Evolutionary conservation across 1,140 invertebrate species (phyloP).

Genomic region (Drosophila repletoides): DNA sequence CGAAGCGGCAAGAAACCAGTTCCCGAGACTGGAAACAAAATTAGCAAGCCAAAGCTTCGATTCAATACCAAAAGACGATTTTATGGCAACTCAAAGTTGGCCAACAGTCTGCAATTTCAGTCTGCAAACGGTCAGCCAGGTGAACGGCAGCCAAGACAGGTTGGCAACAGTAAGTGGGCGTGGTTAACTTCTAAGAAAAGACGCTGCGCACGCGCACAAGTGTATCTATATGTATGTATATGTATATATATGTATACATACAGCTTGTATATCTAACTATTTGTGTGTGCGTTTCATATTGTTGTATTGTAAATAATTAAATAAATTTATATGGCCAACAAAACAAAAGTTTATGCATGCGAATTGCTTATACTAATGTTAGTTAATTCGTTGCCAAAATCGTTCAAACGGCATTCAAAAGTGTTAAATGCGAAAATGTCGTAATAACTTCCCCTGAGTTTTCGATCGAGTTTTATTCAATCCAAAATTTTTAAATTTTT

Average conservation of each 20-base stretch:
- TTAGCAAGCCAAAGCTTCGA: constrained; percentile 61
- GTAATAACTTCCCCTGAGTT: constrained; percentile 18
- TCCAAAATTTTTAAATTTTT: neutral
- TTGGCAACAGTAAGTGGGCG: constrained; percentile 70
- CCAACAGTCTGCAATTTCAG: constrained; percentile 81
- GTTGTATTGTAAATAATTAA: constrained; percentile 45
- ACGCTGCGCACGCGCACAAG: constrained; percentile 46
- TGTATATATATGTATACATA: constrained; percentile 3
- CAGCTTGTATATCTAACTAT: constrained; percentile 1
- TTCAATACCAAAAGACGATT: constrained; percentile 45
- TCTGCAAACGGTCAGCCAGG: constrained; percentile 80
- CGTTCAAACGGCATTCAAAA: constrained; percentile 2
- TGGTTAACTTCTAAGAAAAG: constrained; percentile 16
- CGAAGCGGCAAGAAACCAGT: constrained; percentile 71
- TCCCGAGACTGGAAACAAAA: constrained; percentile 57
- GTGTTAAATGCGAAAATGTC: constrained; percentile 30
- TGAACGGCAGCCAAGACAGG: constrained; percentile 76
- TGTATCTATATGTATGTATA: constrained; percentile 29
- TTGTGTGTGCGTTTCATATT: constrained; percentile 12
- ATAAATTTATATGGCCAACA: constrained; percentile 18
- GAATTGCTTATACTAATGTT: constrained; percentile 4
- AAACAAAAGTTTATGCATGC: constrained; percentile 27
- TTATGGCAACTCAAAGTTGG: constrained; percentile 73
- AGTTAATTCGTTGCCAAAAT: constrained; percentile 9
- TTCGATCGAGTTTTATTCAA: constrained; percentile 7